Evolutionary conservation across 2,888 invertebrate species (phyloP).

Genomic region (Drosophila anomalipes): DNA sequence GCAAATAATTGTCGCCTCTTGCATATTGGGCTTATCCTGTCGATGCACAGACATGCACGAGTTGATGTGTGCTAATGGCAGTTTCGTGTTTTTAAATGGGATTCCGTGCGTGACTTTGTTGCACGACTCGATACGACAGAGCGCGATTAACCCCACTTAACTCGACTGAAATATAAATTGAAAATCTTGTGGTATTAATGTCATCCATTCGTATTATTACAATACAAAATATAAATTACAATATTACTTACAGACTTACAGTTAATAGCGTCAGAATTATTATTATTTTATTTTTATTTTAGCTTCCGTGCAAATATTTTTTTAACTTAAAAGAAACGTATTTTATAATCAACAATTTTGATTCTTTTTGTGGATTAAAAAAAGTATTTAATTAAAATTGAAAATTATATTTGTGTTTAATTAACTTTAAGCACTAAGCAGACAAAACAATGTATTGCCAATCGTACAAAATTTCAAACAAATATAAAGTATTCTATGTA

Average conservation of each 20-base stretch:
- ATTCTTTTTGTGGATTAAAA: background rate
- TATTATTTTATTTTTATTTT: background rate
- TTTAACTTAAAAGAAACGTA: background rate
- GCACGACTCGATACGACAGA: background rate
- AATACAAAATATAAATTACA: background rate
- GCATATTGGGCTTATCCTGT: background rate
- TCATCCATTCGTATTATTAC: background rate
- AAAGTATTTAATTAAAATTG: background rate
- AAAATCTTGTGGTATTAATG: background rate
- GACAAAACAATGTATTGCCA: too few species aligned
- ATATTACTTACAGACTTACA: background rate
- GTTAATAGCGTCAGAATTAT: background rate
- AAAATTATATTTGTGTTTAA: background rate
- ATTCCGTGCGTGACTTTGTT: background rate
- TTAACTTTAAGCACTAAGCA: background rate
- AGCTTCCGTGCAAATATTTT: background rate
- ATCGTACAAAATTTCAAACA: background rate
- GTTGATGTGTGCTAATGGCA: background rate
- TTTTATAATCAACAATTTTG: background rate
- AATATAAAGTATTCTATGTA: background rate
- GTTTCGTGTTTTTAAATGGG: background rate
- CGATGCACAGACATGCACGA: background rate
- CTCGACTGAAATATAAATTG: background rate
- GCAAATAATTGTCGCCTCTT: constrained; percentile 7
- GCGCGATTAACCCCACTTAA: background rate